phyloP scores from a whole-genome alignment of 1,140 invertebrate species.

The Lasioglossum baleicum region DNA sequence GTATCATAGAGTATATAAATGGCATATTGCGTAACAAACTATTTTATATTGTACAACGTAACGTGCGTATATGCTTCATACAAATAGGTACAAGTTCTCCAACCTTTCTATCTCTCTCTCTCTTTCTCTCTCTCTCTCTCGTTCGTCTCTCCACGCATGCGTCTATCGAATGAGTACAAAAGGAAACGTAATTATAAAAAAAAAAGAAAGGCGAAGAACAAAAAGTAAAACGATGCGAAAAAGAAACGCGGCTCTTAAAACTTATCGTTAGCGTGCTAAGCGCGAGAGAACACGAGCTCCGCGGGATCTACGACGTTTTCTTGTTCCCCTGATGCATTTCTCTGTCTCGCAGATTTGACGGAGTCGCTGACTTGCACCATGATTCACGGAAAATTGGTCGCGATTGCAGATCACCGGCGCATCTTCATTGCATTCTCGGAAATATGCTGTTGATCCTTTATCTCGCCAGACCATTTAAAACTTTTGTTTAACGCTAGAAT shows the following conservation, averaged over 20 bases:
- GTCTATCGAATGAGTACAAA: background rate
- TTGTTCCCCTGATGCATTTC: conserved; percentile 4
- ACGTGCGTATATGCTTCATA: conserved; percentile 64
- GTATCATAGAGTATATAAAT: conserved; percentile 62
- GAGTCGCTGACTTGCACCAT: background rate
- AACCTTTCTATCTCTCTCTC: background rate
- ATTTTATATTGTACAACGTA: conserved; percentile 74
- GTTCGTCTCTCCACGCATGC: background rate
- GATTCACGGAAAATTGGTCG: background rate
- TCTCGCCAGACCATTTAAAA: too few relatives aligned
- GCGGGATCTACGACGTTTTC: background rate
- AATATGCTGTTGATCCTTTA: background rate
- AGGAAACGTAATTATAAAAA: background rate
- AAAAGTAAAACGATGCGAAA: background rate
- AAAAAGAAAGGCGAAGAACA: background rate
- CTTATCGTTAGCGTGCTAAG: too few relatives aligned
- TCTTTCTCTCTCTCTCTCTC: background rate
- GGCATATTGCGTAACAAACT: conserved; percentile 69
- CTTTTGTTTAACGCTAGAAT: too few relatives aligned
- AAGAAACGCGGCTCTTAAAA: background rate
- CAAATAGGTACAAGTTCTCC: conserved; percentile 55
- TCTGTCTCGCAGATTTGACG: background rate
- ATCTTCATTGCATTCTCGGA: background rate
- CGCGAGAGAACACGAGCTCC: background rate
- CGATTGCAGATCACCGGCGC: background rate